phyloP scores from a whole-genome alignment of 2,113 vertebrate genomes.

The Siniperca knerii region DNA sequence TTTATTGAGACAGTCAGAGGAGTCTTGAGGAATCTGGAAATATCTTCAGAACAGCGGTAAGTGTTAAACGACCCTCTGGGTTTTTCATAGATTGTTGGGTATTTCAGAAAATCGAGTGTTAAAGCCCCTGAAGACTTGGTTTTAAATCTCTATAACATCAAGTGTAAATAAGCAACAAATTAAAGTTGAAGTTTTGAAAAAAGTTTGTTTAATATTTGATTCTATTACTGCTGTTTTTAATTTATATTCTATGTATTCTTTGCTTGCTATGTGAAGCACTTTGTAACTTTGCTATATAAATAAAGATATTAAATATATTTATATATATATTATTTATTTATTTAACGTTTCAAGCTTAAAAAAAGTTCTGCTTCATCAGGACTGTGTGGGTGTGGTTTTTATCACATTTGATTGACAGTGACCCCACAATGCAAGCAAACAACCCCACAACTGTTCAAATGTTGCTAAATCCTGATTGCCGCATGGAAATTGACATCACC shows the following conservation, averaged over 20 bases:
- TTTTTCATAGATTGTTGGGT: background rate
- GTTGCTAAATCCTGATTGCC: constrained; percentile 14
- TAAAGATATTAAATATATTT: no score
- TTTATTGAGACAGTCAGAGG: no score
- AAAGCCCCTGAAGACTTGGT: background rate
- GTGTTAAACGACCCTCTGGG: background rate
- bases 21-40: background rate
- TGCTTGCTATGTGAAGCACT: no score
- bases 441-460: background rate
- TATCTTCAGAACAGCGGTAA: background rate
- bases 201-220: no score
- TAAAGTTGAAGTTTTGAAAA: background rate
- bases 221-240: no score
- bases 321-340: background rate
- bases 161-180: background rate
- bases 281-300: no score
- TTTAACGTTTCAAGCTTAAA: background rate
- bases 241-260: no score
- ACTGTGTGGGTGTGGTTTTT: background rate
- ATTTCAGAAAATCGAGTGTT: background rate
- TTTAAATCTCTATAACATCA: background rate
- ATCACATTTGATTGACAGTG: background rate
- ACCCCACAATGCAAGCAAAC: no score
- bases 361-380: background rate
- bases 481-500: background rate